Base-by-base conservation (phyloP, 2,888 invertebrate species). In the Drosophila koepferae region DNA sequence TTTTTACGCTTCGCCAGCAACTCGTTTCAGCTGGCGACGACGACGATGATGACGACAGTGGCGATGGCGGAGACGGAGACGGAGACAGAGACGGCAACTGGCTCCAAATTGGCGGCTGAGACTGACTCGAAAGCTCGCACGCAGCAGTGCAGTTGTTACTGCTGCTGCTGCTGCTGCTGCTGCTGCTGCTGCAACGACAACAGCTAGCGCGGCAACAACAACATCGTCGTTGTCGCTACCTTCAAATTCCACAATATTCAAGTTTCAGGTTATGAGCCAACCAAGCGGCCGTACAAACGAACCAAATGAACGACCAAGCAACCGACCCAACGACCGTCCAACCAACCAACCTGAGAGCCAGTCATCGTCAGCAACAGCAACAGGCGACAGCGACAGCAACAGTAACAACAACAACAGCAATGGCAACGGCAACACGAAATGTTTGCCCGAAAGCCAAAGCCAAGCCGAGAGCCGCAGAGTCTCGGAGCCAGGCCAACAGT, bases 191-290 rank as follows among this genome's bases (percentile, higher is more conserved):
- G 36, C 60, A 40, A 49, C 48, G 20, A 48, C 59, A 48, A 49
- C 48, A 34, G 14, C 43, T 14, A 14, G 18, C 74, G 14, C 63
- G 48, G 41, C 67, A 54, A 31, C 74, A 65, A 28, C 79, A 68
- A 65, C 66, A 62, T 34, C 31, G 62, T 48, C 65, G 72, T 48
- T 46, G 72, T 63, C 53, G 90, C 86, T 86, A 86, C 86, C 86
- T 86, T 86, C 90, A 90, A 86, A 86, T 86, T 86, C 86, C 86
- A 86, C 89, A 88, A 90, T 88, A 83, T 86, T 86, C 86, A 90
- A 86, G 89, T 86, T 86, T 86, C 86, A 90, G 89, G 86, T 86
- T 86, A 86, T 86, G 86, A 86, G 90, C 90, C 85, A 86, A 85
- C 76, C 75, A 73, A 80, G 71, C 77, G 77, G 63, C 76, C 77